Conservation (phyloP, 2,888 invertebrate genomes). For the Rhagophthalmus giganteus region DNA sequence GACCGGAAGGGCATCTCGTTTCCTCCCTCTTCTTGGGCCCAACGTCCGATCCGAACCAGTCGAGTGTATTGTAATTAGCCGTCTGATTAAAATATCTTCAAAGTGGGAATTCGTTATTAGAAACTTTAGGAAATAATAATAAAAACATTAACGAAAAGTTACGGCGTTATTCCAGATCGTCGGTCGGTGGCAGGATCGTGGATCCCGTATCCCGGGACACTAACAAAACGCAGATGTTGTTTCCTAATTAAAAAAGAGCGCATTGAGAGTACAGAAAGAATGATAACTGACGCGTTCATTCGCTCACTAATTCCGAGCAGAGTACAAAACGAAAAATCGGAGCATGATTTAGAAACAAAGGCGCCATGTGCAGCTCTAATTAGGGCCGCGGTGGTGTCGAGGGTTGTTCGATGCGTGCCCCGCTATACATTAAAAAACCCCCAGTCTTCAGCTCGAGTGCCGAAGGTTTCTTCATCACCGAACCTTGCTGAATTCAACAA, state of each 20-base stretch:
- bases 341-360: conserved; percentile 32
- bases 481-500: conserved; percentile 26
- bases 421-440: conserved; percentile 28
- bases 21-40: conserved; percentile 52
- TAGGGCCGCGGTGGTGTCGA: conserved; percentile 27
- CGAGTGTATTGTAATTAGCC: conserved; percentile 53
- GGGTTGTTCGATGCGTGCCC: conserved; percentile 30
- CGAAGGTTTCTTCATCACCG: conserved; percentile 22
- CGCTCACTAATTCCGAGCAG: conserved; percentile 40
- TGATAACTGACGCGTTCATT: conserved; percentile 35
- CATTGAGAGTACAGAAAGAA: conserved; percentile 22
- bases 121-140: conserved; percentile 35
- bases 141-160: conserved; percentile 22
- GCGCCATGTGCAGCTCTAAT: conserved; percentile 33
- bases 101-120: conserved; percentile 55
- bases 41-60: conserved; percentile 40
- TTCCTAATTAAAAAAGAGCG: conserved; percentile 53
- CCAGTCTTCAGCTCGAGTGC: conserved; percentile 22
- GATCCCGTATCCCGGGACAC: no score
- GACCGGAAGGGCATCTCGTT: conserved; percentile 65
- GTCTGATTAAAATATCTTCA: conserved; percentile 55
- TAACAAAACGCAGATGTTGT: conserved; percentile 53
- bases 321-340: conserved; percentile 36
- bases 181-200: no score
- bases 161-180: conserved; percentile 13